Percentiles rank a stretch among this genome's conserved stretches.
These are phyloP conservation scores for Albula glossodonta DNA, from an alignment of 2,113 vertebrate species.

Conservation along the genomic window DNA sequence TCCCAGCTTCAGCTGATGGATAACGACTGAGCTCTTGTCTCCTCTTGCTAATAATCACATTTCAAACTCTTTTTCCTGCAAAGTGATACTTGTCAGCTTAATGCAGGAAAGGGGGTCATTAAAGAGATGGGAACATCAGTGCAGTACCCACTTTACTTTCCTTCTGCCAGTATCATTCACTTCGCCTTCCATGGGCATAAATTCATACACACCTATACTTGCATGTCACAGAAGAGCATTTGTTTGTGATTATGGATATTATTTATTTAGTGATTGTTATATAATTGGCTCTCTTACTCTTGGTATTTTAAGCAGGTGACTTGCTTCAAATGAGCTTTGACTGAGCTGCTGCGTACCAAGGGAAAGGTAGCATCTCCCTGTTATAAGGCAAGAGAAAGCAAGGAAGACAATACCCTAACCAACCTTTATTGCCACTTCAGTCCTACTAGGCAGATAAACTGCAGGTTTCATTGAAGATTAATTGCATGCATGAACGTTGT, in stretches of 20 bases:
- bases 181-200: neutral
- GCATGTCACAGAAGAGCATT: neutral
- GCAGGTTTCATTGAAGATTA: slow-evolving; percentile 25
- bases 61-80: slow-evolving; percentile 23
- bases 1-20: slow-evolving; percentile 2
- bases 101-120: slow-evolving; percentile 4
- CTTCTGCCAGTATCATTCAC: neutral
- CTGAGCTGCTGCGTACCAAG: neutral
- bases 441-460: slow-evolving; percentile 22
- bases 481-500: slow-evolving; percentile 23
- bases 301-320: neutral
- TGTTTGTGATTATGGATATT: neutral
- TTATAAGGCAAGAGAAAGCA: neutral
- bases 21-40: slow-evolving; percentile 4
- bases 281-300: neutral
- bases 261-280: neutral
- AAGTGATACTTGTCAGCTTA: slow-evolving; percentile 19
- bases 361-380: neutral
- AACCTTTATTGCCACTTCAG: slow-evolving; percentile 10
- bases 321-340: neutral
- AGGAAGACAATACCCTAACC: neutral
- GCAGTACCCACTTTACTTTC: slow-evolving; percentile 3
- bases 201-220: neutral
- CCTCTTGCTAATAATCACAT: slow-evolving; percentile 19
- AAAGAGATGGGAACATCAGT: neutral